Conservation (phyloP, 2,113 vertebrate species). For the human region GRCh38 chr11:10306501-10307000, state of each 20-base stretch:
- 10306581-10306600: constrained; percentile 37
- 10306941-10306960: constrained; percentile 62
- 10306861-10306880: not conserved
- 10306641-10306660: not conserved
- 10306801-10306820: not conserved
- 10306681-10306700: not conserved
- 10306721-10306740: constrained; percentile 58
- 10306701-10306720: constrained; percentile 8
- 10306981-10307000: constrained; percentile 60
- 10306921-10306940: constrained; percentile 3
- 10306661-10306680: not conserved
- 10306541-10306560: constrained; percentile 73
- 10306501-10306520: constrained; percentile 94
- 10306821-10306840: not conserved
- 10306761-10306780: constrained; percentile 78
- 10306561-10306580: constrained; percentile 58
- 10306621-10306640: not conserved
- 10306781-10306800: constrained; percentile 69
- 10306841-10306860: not conserved
- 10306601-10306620: not conserved
- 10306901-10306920: constrained; percentile 21
- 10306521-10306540: constrained; percentile 90
- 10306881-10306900: not conserved
- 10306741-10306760: constrained; percentile 71
- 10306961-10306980: constrained; percentile 34